These are phyloP conservation scores for Simalia tracyae DNA, from an alignment of 2,797 vertebrate species.

Conservation along the genomic window DNA sequence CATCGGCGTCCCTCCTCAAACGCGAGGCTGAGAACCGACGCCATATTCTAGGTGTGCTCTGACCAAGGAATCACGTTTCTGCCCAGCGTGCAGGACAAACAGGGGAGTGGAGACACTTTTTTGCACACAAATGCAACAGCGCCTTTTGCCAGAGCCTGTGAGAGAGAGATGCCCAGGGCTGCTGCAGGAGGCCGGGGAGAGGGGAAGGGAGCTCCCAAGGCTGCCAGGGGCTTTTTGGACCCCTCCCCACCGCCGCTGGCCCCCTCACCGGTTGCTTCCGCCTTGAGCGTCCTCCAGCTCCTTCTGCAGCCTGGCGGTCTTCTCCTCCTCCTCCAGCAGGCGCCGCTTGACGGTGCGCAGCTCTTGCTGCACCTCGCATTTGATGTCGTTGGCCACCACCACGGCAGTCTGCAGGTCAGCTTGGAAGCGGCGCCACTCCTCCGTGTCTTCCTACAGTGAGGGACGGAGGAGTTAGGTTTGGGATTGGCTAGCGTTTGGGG, in stretches of 20 bases:
- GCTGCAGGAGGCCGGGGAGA: constrained; percentile 29
- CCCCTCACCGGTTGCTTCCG: constrained; percentile 70
- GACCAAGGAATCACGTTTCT: not conserved
- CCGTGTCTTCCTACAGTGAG: constrained; percentile 85
- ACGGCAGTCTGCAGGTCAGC: constrained; percentile 97
- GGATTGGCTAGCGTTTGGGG: not conserved
- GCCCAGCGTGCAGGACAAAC: not conserved
- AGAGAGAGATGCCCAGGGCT: constrained; percentile 7
- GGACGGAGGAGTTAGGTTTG: not conserved
- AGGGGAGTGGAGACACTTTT: not conserved
- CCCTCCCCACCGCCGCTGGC: not conserved
- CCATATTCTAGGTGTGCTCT: not conserved
- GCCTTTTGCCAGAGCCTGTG: not conserved
- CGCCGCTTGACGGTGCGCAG: constrained; percentile 84
- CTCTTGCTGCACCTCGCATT: constrained; percentile 97
- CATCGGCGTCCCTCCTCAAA: too few relatives aligned
- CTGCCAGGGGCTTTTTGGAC: not conserved
- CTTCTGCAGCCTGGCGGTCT: constrained; percentile 80
- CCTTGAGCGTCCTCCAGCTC: constrained; percentile 88
- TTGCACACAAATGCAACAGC: constrained; percentile 39
- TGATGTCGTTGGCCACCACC: constrained; percentile 97
- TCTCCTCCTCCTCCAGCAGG: constrained; percentile 93
- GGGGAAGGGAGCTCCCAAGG: constrained; percentile 35
- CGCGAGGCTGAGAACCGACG: not conserved
- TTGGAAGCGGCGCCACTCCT: constrained; percentile 97